Evolutionary conservation across 2,888 invertebrate genomes (phyloP).

Genomic region (Andrena bucephala): DNA sequence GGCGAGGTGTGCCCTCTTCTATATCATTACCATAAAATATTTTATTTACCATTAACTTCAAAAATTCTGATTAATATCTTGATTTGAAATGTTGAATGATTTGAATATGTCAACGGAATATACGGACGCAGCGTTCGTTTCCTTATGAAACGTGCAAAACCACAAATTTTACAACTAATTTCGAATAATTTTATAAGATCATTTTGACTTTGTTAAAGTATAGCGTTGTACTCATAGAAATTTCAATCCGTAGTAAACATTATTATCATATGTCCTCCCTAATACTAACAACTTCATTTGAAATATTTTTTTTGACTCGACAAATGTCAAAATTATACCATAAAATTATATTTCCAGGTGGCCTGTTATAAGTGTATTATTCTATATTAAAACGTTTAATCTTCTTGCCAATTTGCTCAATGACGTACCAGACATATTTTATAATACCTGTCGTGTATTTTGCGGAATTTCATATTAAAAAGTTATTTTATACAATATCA

Average conservation of each 20-base stretch:
- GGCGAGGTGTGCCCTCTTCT: too few relatives aligned
- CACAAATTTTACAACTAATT: neutral
- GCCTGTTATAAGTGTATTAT: slow-evolving; percentile 3
- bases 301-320: neutral
- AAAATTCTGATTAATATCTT: too few relatives aligned
- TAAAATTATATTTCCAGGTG: neutral
- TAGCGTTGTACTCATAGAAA: neutral
- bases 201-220: too few relatives aligned
- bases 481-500: neutral
- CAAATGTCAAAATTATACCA: neutral
- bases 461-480: neutral
- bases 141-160: neutral
- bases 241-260: neutral
- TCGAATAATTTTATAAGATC: neutral
- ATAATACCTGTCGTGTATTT: neutral
- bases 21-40: too few relatives aligned
- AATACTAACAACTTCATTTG: neutral
- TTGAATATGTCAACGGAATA: too few relatives aligned
- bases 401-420: neutral
- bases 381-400: neutral
- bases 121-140: too few relatives aligned
- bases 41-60: too few relatives aligned
- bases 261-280: neutral
- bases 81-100: too few relatives aligned
- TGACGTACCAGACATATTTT: neutral